A percentile compares a stretch with the other conserved stretches of the same genome.
These are phyloP conservation scores for Periophthalmodon schlosseri DNA, from an alignment of 2,113 vertebrate genomes.

Conservation along the genomic window DNA sequence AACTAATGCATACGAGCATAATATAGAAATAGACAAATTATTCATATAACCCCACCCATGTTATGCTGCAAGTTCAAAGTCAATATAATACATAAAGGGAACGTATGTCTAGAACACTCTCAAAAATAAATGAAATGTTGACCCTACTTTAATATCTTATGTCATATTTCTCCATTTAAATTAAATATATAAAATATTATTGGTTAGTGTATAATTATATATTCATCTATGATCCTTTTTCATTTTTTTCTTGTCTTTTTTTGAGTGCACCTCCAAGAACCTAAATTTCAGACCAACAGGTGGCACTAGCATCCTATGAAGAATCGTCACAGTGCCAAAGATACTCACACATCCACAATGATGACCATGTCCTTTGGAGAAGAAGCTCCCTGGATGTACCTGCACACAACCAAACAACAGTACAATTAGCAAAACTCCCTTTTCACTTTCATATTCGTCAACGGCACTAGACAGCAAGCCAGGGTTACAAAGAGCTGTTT, in stretches of 20 bases:
- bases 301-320: constrained; percentile 74
- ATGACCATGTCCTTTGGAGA: constrained; percentile 99
- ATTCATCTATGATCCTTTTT: neutral
- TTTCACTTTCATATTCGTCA: constrained; percentile 57
- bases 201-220: no score
- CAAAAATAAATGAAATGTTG: no score
- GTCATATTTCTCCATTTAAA: no score
- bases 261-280: neutral
- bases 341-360: constrained; percentile 97
- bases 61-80: no score
- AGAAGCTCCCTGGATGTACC: constrained; percentile 98
- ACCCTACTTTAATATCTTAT: no score
- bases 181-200: no score
- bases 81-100: no score
- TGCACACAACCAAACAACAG: constrained; percentile 59
- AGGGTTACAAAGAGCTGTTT: constrained; percentile 54
- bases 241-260: no score
- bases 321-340: constrained; percentile 16
- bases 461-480: constrained; percentile 33
- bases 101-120: no score
- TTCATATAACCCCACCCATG: no score
- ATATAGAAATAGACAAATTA: no score
- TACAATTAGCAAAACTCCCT: constrained; percentile 26
- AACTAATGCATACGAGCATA: no score
- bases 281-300: constrained; percentile 65